Base-by-base conservation (phyloP, 1,140 invertebrate species). In the Ruditapes philippinarum region DNA sequence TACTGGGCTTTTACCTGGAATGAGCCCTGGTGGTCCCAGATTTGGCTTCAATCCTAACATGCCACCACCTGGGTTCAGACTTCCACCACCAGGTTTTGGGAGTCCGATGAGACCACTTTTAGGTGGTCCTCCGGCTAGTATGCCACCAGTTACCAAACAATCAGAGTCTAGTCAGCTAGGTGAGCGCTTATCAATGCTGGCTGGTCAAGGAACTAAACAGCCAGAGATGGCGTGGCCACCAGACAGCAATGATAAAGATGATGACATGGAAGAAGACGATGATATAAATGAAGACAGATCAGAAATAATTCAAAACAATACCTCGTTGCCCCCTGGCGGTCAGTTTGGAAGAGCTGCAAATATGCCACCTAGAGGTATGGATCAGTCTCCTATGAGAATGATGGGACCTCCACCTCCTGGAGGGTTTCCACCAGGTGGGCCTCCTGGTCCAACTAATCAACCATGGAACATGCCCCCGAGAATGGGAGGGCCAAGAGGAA, bases 1-100 rank as follows among this genome's bases (percentile, higher is more conserved):
- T 17, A 5, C 84, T 42, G 81, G 68, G 31, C 36, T 87, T 17
- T 54, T 36, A 45, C 38, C 60, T 9, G 60, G 42, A 17, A 38
- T 65, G 80, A 36, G 38, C 31, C 40, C 80, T 38, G 83, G 49
- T 38, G 70, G n/a, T 42, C 85, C 85, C 9, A 65, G 76, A 28
- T 81, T 74, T 45, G 82, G 89, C 40, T 90, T 90, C 49, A 85
- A 90, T 45, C 82, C 82, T 31, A 85, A 60, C 62, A 80, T 90
- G 82, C 89, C 89, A 73, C 89, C 89, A 31, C 89, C 89, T 40
- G 82, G 82, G 17, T 90, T 90, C 31, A 82, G 81, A 51, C 42
- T 90, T 40, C 89, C 89, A 19, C 89, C 89, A 2, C 89, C 89
- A 19, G 89, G 81, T 0, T 90, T 85, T 76, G 85, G 85, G n/a